Conservation (phyloP, 2,797 vertebrate genomes). For the Poecile montanus region DNA sequence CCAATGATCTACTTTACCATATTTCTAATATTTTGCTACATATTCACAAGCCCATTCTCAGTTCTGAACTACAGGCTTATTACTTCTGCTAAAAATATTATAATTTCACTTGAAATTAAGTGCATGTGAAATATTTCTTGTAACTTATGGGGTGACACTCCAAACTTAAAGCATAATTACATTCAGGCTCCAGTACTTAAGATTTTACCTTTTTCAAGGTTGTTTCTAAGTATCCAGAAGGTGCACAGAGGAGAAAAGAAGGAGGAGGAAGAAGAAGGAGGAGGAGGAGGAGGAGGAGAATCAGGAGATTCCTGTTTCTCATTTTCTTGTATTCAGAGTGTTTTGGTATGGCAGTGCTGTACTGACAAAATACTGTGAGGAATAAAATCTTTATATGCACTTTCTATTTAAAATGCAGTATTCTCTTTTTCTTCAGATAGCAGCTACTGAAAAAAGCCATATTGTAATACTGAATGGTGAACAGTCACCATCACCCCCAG, state of each 20-base stretch:
- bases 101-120: neutral
- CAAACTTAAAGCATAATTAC: neutral
- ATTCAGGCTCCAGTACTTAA: neutral
- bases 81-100: slow-evolving; percentile 5
- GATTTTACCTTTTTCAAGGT: slow-evolving; percentile 11
- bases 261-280: neutral
- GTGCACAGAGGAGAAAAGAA: neutral
- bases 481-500: neutral
- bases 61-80: slow-evolving; percentile 6
- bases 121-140: neutral
- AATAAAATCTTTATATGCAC: slow-evolving; percentile 15
- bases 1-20: neutral
- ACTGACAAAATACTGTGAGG: slow-evolving; percentile 14
- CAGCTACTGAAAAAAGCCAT: neutral
- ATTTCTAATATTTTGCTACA: slow-evolving; percentile 40
- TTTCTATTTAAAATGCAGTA: slow-evolving; percentile 37
- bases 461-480: neutral
- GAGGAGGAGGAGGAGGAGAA: neutral
- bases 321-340: neutral
- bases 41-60: slow-evolving; percentile 5
- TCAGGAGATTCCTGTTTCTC: neutral
- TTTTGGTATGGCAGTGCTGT: neutral
- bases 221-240: neutral
- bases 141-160: neutral
- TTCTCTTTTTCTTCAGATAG: neutral